These are phyloP conservation scores for Chlorocebus sabaeus DNA, from an alignment of 2,113 vertebrate genomes.

Conservation along the genomic window DNA sequence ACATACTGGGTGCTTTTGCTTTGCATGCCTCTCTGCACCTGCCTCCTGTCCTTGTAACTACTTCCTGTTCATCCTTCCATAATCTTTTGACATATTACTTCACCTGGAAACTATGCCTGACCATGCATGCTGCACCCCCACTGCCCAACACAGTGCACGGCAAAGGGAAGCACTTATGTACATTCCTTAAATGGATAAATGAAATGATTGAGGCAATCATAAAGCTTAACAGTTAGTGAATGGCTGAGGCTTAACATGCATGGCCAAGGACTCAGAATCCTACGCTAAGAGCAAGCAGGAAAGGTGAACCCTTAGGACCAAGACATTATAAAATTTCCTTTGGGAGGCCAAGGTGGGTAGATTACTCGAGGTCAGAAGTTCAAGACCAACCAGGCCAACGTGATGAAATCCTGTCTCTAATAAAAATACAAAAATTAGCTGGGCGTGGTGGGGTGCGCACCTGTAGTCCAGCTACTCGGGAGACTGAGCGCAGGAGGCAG, in stretches of 20 bases:
- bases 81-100: fast-evolving
- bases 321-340: background rate
- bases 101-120: background rate
- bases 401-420: too few relatives aligned
- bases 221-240: too few relatives aligned
- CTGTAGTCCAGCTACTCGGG: too few relatives aligned
- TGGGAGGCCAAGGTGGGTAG: too few relatives aligned
- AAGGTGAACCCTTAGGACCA: background rate
- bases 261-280: background rate
- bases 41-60: fast-evolving
- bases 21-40: fast-evolving
- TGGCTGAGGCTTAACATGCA: background rate
- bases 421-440: too few relatives aligned
- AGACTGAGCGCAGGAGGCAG: too few relatives aligned
- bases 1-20: fast-evolving
- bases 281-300: fast-evolving
- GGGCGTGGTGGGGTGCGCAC: too few relatives aligned
- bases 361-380: too few relatives aligned
- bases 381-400: too few relatives aligned
- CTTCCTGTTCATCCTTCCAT: fast-evolving
- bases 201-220: background rate
- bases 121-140: fast-evolving
- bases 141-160: too few relatives aligned
- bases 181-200: too few relatives aligned
- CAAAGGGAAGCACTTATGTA: fast-evolving